Conservation (phyloP, 1,140 invertebrate genomes). For the Mactra quadrangularis region DNA sequence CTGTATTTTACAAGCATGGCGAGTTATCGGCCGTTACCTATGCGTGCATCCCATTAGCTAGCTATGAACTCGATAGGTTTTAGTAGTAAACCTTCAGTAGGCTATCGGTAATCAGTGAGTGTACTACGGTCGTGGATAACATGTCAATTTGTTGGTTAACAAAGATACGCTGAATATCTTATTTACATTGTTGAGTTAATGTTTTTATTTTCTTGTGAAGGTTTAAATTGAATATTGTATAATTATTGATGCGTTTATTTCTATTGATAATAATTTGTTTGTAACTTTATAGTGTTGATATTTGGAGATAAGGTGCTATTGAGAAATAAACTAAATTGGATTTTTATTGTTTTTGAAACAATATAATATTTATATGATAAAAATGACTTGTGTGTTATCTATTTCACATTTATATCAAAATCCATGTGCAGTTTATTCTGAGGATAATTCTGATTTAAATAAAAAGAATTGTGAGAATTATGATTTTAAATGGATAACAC, state of each 20-base stretch:
- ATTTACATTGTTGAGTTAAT: too few species aligned
- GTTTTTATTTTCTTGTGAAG: too few species aligned
- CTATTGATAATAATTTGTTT: too few species aligned
- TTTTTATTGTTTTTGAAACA: too few species aligned
- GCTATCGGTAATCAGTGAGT: conserved; percentile 15
- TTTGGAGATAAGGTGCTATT: too few species aligned
- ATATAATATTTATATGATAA: too few species aligned
- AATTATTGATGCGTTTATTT: too few species aligned
- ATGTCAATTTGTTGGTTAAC: too few species aligned
- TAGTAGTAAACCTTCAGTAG: neutral
- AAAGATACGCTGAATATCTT: too few species aligned
- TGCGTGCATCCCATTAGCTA: conserved; percentile 4
- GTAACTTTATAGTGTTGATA: too few species aligned
- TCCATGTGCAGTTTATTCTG: neutral
- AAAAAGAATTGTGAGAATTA: conserved; percentile 15
- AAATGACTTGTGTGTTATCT: conserved; percentile 14
- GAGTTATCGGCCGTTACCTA: conserved; percentile 16
- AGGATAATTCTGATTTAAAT: neutral
- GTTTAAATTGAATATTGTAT: too few species aligned
- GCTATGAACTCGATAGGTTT: neutral
- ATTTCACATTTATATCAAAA: conserved; percentile 8
- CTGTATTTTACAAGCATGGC: neutral
- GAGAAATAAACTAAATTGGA: too few species aligned
- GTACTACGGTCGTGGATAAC: neutral
- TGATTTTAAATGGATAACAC: conserved; percentile 25